Evolutionary conservation across 2,888 invertebrate genomes (phyloP).

Genomic region (Gasteruption jaculator): DNA sequence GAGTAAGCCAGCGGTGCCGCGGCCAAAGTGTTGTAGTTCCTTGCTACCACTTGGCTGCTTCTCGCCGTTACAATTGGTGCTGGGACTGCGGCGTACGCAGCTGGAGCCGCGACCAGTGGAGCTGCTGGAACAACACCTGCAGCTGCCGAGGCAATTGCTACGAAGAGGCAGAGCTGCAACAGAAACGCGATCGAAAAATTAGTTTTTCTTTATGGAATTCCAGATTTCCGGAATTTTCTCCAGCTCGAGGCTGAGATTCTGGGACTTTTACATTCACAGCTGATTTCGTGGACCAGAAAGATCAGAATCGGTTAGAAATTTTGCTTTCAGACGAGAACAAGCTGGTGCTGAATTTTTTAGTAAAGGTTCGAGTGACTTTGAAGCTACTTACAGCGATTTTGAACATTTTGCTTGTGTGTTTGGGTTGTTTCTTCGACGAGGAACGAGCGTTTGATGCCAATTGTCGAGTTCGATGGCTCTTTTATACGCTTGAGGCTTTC

Average conservation of each 20-base stretch:
- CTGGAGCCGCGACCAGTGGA: conserved; percentile 29
- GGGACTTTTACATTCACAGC: no score
- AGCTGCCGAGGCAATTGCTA: conserved; percentile 44
- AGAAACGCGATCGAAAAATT: conserved; percentile 33
- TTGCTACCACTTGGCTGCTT: conserved; percentile 62
- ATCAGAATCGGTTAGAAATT: background rate
- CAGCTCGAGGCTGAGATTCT: no score
- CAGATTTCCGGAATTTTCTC: background rate
- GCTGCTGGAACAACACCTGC: conserved; percentile 33
- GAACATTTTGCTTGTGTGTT: conserved; percentile 33
- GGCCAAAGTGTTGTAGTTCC: conserved; percentile 61
- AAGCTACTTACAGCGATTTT: conserved; percentile 41
- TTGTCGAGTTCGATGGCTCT: no score
- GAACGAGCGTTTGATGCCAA: no score
- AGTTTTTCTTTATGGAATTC: conserved; percentile 41
- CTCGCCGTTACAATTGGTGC: conserved; percentile 63
- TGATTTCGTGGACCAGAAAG: no score
- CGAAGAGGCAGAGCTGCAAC: conserved; percentile 47
- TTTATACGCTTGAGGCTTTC: no score
- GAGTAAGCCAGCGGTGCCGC: conserved; percentile 54
- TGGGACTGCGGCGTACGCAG: conserved; percentile 31
- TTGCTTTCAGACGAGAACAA: no score
- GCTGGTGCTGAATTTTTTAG: no score
- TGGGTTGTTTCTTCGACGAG: conserved; percentile 28
- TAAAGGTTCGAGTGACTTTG: background rate